Conservation (phyloP, 1,140 invertebrate genomes). For the Hestina assimilis region DNA sequence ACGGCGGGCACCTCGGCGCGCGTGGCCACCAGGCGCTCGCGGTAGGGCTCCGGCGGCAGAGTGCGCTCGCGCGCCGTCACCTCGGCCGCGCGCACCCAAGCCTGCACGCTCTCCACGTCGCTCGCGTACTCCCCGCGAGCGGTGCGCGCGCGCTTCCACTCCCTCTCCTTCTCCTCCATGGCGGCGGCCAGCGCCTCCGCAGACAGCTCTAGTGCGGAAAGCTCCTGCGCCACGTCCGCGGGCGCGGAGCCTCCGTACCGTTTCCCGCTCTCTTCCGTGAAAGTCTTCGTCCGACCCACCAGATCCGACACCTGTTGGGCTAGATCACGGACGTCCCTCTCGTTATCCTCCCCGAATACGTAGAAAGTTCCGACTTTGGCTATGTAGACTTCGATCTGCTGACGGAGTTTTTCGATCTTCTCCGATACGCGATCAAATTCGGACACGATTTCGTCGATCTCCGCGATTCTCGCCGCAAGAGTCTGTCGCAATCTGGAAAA, state of each 20-base stretch:
- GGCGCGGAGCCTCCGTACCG: constrained; percentile 85
- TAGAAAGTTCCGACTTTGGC: constrained; percentile 83
- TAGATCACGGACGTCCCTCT: constrained; percentile 77
- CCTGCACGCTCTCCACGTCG: constrained; percentile 89
- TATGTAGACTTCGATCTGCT: constrained; percentile 81
- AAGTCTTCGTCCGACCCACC: constrained; percentile 80
- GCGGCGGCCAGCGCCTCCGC: constrained; percentile 86
- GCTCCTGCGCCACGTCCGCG: constrained; percentile 86
- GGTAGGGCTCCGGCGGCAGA: constrained; percentile 86
- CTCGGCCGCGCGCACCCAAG: constrained; percentile 90
- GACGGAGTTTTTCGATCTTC: constrained; percentile 82
- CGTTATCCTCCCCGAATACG: constrained; percentile 85
- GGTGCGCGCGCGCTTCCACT: constrained; percentile 90
- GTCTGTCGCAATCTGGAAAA: constrained; percentile 75
- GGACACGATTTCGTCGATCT: constrained; percentile 71
- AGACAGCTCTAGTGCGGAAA: constrained; percentile 87
- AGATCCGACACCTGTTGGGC: constrained; percentile 77
- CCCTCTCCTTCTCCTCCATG: constrained; percentile 92
- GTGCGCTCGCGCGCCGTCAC: constrained; percentile 89
- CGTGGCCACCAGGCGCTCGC: constrained; percentile 87
- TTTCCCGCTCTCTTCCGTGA: constrained; percentile 82
- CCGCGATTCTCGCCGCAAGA: constrained; percentile 73
- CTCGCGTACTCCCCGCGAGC: constrained; percentile 87
- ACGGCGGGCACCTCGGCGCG: constrained; percentile 86
- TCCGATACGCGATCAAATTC: constrained; percentile 78